Conservation (phyloP, 2,888 invertebrate genomes). For the Netelia fuscicornis region DNA sequence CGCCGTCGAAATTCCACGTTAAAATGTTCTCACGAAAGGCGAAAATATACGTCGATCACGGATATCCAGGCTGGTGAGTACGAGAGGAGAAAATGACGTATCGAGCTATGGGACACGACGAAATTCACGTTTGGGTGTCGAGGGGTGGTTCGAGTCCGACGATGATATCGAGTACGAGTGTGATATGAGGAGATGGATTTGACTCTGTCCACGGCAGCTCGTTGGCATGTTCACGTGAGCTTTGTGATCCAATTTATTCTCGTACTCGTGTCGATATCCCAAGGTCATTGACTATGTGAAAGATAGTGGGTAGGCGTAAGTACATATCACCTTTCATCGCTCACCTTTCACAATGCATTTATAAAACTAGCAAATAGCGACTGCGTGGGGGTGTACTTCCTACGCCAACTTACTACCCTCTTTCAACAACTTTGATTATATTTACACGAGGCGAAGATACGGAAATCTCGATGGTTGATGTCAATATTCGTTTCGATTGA, state of each 20-base stretch:
- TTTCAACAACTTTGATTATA: too few species aligned
- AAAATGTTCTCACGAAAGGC: not conserved
- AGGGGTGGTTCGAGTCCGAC: constrained; percentile 29
- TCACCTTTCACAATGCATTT: not conserved
- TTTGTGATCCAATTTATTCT: constrained; percentile 47
- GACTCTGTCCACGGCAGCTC: constrained; percentile 9
- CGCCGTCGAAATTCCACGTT: not conserved
- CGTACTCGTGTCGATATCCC: constrained; percentile 33
- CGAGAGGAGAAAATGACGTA: not conserved
- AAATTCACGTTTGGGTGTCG: not conserved
- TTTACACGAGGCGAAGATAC: too few species aligned
- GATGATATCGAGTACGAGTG: constrained; percentile 22
- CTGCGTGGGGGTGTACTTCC: not conserved
- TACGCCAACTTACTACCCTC: too few species aligned
- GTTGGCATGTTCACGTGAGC: constrained; percentile 26
- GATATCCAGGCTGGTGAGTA: not conserved
- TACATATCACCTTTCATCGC: not conserved
- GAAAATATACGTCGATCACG: not conserved
- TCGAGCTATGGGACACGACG: not conserved
- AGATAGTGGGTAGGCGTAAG: constrained; percentile 4
- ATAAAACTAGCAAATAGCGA: not conserved
- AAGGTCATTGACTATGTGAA: constrained; percentile 39
- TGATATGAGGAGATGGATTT: constrained; percentile 32
- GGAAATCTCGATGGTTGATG: too few species aligned
- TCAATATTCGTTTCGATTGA: too few species aligned